Base-by-base conservation (phyloP, 1,140 invertebrate genomes). In the Scaptodrosophila lebanonensis region DNA sequence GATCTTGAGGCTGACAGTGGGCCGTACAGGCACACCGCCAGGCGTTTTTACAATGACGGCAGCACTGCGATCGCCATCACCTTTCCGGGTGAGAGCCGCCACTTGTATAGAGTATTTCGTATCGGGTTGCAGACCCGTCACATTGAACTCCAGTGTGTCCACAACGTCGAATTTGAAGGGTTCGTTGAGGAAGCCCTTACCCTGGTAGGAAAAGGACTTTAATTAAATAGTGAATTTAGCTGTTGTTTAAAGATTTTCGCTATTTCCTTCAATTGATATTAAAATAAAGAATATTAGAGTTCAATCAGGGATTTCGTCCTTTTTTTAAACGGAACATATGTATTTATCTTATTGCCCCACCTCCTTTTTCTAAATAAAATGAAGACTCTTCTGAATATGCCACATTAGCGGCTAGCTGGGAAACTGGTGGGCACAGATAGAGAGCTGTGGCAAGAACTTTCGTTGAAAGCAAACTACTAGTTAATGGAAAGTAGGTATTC, bases 51-150 rank as follows among this genome's bases (percentile, higher is more conserved):
- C 92, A 32, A 91, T 91, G 36, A 93, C 92, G 2, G 95, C 93
- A 48, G 90, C 87, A 77, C 96, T 98, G 43, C 96, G 88, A 79
- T 95, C 92, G 2, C 97, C 97, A 87, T 99, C 97, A 2, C 97
- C 97, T 88, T 97, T 98, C 36, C 97, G 90, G 0, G 97, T 98
- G 17, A 98, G 88, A 0, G 96, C 97, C 0, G 96, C 95, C 16
- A 99, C 96, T 89, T 97, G 95, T 9, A 96, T 92, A n/a, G 92
- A 92, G 86, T 99, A 99, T 32, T 91, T 90, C 0, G 97, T 98
- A 72, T 98, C 96, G 0, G 97, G 96, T 86, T 98, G 95, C 7
- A 99, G 89, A 2, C 93, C 94, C 3, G 92, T 93, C 3, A 98
- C 92, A 75, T 97, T 96, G 58, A 93, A 90, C 77, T 95, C 93